Evolutionary conservation across 2,797 vertebrate genomes (phyloP), one percentile per base, ranked within the genome.

Genomic region (Knipowitschia caucasica): DNA sequence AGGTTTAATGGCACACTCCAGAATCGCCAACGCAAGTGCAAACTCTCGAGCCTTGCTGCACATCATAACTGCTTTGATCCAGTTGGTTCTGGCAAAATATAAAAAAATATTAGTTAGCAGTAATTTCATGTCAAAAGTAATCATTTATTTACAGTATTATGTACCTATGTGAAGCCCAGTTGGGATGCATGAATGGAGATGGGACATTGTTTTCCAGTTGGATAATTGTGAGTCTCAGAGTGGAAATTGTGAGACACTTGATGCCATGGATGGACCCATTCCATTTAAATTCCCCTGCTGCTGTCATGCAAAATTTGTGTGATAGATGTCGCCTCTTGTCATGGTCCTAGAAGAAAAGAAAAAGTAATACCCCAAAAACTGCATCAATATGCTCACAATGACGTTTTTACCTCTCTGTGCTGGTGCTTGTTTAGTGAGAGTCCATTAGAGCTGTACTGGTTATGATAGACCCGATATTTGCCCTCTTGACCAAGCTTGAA

Each of bases 51-150:
- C 95, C 68, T 98, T 99, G 82, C 93, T 99, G 84, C 97, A 99
- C 94, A 99, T 99, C 84, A 99, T 96, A 73, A 99, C 97, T 20
- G 97, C 97, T 81, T 99, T 99, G 85, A 97, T 98, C 97, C 97
- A 99, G 67, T 99, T 99, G 70, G 94, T 92, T 87, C 97, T 99
- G 26, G 2, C 64, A 75, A 65, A 67, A 7, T 64, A 62, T 52
- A 1, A 50, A 15, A 68, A 42, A 50, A 12, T 25, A 14, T 2
- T 5, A 24, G 12, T 25, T 25, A n/a, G 12, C 14, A 25, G 8
- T 43, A 2, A 43, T 25, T n/a, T 43, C 4, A 7, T 24, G 21
- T 14, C 7, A 25, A 4, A 2, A 14, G n/a, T 50, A 54, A 49
- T 30, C 29, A 1, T 12, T 54, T 36, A 0, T 6, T 8, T 47